phyloP scores from a whole-genome alignment of 2,797 vertebrate species.

The Holocentrus rufus region DNA sequence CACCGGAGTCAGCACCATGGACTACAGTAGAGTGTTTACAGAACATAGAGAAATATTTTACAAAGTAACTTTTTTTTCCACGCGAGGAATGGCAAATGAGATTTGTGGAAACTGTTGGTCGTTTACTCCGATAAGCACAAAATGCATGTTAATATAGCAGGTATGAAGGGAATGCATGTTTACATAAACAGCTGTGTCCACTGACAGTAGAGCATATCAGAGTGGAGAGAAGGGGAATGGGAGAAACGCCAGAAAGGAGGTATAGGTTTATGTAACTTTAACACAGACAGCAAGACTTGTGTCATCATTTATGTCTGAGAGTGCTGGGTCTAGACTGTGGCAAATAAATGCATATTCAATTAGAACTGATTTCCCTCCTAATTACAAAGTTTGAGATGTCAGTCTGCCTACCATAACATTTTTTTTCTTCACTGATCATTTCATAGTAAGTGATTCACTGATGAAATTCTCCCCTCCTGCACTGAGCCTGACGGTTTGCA shows the following conservation, averaged over 20 bases:
- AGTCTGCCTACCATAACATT: slow-evolving; percentile 13
- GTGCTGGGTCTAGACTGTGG: slow-evolving; percentile 43
- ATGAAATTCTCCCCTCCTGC: slow-evolving; percentile 31
- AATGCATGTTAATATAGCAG: slow-evolving; percentile 47
- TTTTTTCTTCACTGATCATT: slow-evolving; percentile 23
- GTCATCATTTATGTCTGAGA: slow-evolving; percentile 27
- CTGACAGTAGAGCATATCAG: slow-evolving; percentile 20
- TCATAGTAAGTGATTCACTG: slow-evolving; percentile 21
- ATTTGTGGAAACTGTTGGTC: slow-evolving; percentile 59
- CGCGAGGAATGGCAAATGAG: slow-evolving; percentile 37
- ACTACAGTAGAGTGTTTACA: slow-evolving; percentile 51
- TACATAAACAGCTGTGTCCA: slow-evolving; percentile 38
- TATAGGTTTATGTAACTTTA: slow-evolving; percentile 45
- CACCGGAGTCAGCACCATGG: slow-evolving; percentile 35
- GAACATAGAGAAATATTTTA: slow-evolving; percentile 19
- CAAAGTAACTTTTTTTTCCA: background rate
- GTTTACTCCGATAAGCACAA: slow-evolving; percentile 51
- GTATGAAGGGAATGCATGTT: slow-evolving; percentile 52
- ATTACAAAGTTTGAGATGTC: slow-evolving; percentile 24
- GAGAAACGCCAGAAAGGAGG: slow-evolving; percentile 30
- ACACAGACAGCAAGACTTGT: slow-evolving; percentile 47
- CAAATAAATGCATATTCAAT: slow-evolving; percentile 36
- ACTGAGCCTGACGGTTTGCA: slow-evolving; percentile 43
- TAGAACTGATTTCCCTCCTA: slow-evolving; percentile 28
- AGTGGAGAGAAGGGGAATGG: slow-evolving; percentile 40